Evolutionary conservation across 2,797 vertebrate genomes (phyloP).

Genomic region (Sphenopsis melanotis): DNA sequence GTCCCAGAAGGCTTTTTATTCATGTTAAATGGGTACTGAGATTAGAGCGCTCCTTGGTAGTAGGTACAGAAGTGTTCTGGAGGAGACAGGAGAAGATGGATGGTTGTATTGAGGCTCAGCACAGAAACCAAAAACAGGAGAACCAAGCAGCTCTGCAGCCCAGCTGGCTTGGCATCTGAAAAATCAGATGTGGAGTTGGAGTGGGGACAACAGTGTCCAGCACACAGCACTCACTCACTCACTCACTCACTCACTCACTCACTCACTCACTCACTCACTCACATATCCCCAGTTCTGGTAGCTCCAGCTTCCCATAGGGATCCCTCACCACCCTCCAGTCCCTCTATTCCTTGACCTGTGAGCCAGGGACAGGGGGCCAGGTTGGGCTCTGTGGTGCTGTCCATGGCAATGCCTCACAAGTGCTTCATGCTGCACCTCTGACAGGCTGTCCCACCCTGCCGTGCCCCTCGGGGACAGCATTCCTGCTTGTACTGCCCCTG

Average conservation of each 20-base stretch:
- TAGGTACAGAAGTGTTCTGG: conserved; percentile 3
- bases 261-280: neutral
- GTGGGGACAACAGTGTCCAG: neutral
- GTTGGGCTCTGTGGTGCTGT: neutral
- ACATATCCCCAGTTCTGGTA: neutral
- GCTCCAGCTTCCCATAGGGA: accelerated
- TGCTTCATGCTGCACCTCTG: neutral
- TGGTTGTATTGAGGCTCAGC: conserved; percentile 1
- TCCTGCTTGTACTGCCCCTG: accelerated
- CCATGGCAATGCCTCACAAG: neutral
- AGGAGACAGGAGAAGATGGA: conserved; percentile 30
- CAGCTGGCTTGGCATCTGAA: neutral
- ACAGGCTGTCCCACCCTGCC: accelerated
- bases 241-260: neutral
- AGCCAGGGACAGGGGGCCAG: neutral
- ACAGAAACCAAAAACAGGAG: neutral
- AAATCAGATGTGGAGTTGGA: neutral
- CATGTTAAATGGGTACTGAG: conserved; percentile 37
- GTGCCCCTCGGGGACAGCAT: neutral
- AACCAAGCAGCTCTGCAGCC: neutral
- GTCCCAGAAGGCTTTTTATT: conserved; percentile 63
- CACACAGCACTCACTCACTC: neutral
- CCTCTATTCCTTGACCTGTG: neutral
- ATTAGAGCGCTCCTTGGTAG: conserved; percentile 3
- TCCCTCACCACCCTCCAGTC: neutral